Evolutionary conservation across 2,113 vertebrate genomes (phyloP).

Genomic region (Odontesthes bonariensis): DNA sequence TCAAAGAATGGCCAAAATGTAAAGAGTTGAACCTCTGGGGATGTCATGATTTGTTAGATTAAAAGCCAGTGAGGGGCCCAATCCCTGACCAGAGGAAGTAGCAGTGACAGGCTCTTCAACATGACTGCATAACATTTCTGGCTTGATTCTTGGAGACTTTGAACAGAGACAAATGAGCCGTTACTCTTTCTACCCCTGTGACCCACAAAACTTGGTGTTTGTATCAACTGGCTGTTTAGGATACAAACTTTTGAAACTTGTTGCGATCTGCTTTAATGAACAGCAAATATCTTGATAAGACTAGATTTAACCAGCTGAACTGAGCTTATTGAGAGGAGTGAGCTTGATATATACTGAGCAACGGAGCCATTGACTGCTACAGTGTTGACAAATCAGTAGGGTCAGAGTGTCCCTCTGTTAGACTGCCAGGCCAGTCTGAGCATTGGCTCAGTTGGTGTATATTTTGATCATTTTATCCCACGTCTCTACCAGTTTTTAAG

Average conservation of each 20-base stretch:
- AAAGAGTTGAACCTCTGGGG: slow-evolving; percentile 6
- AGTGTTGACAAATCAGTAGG: not conserved
- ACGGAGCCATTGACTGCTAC: slow-evolving; percentile 15
- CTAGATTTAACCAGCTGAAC: not conserved
- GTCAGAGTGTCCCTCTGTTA: slow-evolving; percentile 21
- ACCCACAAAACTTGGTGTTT: slow-evolving; percentile 15
- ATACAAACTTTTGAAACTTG: slow-evolving; percentile 17
- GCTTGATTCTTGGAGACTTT: slow-evolving; percentile 11
- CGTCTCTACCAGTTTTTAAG: slow-evolving; percentile 31
- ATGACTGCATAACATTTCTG: slow-evolving; percentile 35
- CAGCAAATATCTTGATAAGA: not conserved
- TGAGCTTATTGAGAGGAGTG: slow-evolving; percentile 9
- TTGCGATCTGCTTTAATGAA: slow-evolving; percentile 4
- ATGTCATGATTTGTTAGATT: slow-evolving; percentile 15
- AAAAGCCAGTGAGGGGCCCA: not conserved
- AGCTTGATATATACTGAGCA: slow-evolving; percentile 17
- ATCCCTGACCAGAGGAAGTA: slow-evolving; percentile 8
- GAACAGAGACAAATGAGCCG: not conserved
- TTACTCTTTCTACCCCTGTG: not conserved
- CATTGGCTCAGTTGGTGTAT: slow-evolving; percentile 9
- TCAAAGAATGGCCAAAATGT: not conserved
- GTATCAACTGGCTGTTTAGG: slow-evolving; percentile 21
- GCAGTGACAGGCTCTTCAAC: not conserved
- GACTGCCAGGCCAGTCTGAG: slow-evolving; percentile 15
- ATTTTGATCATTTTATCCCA: slow-evolving; percentile 25